Base-by-base conservation (phyloP, 2,888 invertebrate species). In the Rhagium mordax region DNA sequence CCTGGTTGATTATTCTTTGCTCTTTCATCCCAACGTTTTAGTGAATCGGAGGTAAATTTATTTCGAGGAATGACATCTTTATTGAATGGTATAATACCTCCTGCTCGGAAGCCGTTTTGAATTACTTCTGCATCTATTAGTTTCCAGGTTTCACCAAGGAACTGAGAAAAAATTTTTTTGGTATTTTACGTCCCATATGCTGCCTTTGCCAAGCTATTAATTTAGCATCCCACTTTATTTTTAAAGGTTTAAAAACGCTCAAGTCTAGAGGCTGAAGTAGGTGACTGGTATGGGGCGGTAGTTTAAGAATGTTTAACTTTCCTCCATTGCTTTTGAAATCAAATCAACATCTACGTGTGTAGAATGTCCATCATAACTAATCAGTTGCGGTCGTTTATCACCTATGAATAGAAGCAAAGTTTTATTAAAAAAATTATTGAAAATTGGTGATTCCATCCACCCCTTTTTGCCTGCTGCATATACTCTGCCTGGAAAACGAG, bases 391-490 rank as follows among this genome's bases (percentile, higher is more conserved):
- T 57, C 61, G 64, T 65, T 65, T 73, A 55, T 49, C 24, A 67
- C 65, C 61, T 33, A 69, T 53, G 51, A 49, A 48, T 48, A 66
- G 60, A 18, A 74, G 21, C 41, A 66, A 60, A 57, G 18, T 71
- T 67, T 33, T 78, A 51, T 76, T 29, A 66, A 82, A 78, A 70
- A 75, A 81, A 41, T 78, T 80, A 69, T 67, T 68, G 13, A 61
- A 73, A 49, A 71, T 51, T 2, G 16, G 51, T 18, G 74, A 20
- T 60, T 82, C 79, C 80, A 80, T 83, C 79, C 79, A 81, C 13
- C 85, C 85, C n/a, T 77, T 81, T 21, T 18, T 73, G 61, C 83
- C 84, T 0, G 85, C 84, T 8, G 76, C 70, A 74, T 79, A 78
- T 0, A 84, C 55, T 2, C 83, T 71, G n/a, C 79, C 78, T 49